These are phyloP conservation scores for Chionomys nivalis DNA, from an alignment of 2,113 vertebrate species.

Conservation along the genomic window DNA sequence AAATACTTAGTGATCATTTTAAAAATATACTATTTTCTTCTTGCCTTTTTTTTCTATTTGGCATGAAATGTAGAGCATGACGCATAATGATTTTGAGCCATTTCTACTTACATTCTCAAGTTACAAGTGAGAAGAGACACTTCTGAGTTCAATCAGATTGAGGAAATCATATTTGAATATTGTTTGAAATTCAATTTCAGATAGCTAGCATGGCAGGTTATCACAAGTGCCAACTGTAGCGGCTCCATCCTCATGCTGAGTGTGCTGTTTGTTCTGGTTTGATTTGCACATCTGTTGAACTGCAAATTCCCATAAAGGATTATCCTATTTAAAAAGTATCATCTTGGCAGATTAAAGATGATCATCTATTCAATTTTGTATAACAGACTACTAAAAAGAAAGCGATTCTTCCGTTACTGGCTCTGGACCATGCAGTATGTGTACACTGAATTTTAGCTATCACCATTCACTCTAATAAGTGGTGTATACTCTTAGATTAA, in stretches of 20 bases:
- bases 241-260: background rate
- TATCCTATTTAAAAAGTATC: constrained; percentile 67
- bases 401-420: constrained; percentile 25
- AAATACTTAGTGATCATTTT: constrained; percentile 37
- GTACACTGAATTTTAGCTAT: constrained; percentile 40
- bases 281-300: constrained; percentile 60
- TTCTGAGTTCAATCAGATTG: constrained; percentile 44
- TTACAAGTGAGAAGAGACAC: constrained; percentile 55
- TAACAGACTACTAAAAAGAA: constrained; percentile 51
- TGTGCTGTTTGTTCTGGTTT: constrained; percentile 18
- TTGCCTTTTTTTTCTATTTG: background rate
- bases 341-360: constrained; percentile 63
- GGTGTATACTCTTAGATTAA: constrained; percentile 13
- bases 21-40: background rate
- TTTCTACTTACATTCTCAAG: constrained; percentile 56
- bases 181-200: constrained; percentile 76
- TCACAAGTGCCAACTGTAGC: constrained; percentile 28
- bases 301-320: constrained; percentile 58
- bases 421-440: background rate
- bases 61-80: background rate
- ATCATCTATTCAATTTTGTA: constrained; percentile 69
- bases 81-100: constrained; percentile 6
- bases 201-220: constrained; percentile 64
- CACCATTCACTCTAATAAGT: constrained; percentile 30
- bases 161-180: constrained; percentile 65